phyloP scores from a whole-genome alignment of 2,888 invertebrate species.

The Macrosiphum euphorbiae region DNA sequence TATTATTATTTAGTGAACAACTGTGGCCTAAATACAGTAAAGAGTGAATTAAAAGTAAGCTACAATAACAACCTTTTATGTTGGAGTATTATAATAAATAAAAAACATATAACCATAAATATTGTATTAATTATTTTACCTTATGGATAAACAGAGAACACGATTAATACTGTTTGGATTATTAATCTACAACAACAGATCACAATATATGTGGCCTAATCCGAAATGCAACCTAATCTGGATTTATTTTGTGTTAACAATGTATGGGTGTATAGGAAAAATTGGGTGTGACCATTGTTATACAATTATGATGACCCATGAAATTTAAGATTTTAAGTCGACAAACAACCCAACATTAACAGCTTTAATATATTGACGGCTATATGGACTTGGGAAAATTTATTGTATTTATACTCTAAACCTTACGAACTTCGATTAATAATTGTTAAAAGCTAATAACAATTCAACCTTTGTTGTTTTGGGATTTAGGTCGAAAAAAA shows the following conservation, averaged over 20 bases:
- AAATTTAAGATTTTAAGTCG: neutral
- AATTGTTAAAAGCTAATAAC: neutral
- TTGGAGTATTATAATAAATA: no score
- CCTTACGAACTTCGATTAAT: neutral
- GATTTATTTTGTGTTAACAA: slow-evolving; percentile 19
- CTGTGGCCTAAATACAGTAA: no score
- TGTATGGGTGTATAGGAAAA: neutral
- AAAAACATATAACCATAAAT: no score
- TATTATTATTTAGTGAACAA: no score
- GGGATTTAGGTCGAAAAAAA: neutral
- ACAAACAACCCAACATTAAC: neutral
- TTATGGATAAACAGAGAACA: neutral
- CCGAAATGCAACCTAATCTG: slow-evolving; percentile 21
- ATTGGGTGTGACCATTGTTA: neutral
- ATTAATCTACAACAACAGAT: neutral
- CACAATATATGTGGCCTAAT: neutral
- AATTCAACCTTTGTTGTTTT: neutral
- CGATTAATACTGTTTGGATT: neutral
- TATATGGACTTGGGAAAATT: neutral
- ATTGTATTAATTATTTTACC: neutral
- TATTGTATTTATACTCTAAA: neutral
- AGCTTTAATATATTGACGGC: neutral
- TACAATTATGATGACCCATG: slow-evolving; percentile 8
- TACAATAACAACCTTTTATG: no score
- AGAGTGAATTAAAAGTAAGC: no score